Evolutionary conservation across 2,113 vertebrate genomes (phyloP), one percentile per base, ranked within the genome.

Genomic region (Lipotes vexillifer): DNA sequence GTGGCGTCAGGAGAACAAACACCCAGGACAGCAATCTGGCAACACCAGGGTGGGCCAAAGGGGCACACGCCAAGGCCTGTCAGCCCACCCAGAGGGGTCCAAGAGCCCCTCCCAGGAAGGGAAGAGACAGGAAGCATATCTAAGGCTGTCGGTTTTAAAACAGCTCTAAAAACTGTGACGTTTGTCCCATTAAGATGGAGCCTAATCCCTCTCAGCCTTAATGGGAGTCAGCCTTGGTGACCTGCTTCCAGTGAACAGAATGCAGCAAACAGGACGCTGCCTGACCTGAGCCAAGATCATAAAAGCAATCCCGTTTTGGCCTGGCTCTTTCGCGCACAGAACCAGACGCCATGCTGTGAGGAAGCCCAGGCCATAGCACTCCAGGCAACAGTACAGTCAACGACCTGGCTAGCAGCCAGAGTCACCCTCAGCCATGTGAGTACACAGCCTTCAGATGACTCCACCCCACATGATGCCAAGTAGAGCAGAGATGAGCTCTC

Each of bases 11-110:
- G 0, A 27, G 78, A 59, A 61, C 57, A 41, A 57, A 31, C 12
- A 13, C 5, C 14, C 7, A 8, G 41, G 44, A 65, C 1, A 41
- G 36, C n/a, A 2, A 38, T 1, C 38, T 1, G n/a, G 66, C 61
- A 18, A n/a, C 65, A 15, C 0, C 0, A 0, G 9, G 18, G 9
- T 5, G 6, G 57, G 5, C 3, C 38, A 14, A 12, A 17, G 36
- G 21, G 36, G 41, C 23, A 2, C 10, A 0, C 3, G 0, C 36
- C 49, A 23, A 17, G 49, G 13, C 36, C 17, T 8, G 4, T 13
- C 29, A 3, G 13, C 5, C n/a, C 25, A 68, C 59, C 10, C 1
- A 1, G 17, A 41, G 18, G 75, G 31, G 33, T 2, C 91, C 27
- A 5, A 14, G 65, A 10, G 15, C 65, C 29, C 23, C 59, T 27